phyloP scores from a whole-genome alignment of 2,888 invertebrate genomes.

The Oscheius sp. region DNA sequence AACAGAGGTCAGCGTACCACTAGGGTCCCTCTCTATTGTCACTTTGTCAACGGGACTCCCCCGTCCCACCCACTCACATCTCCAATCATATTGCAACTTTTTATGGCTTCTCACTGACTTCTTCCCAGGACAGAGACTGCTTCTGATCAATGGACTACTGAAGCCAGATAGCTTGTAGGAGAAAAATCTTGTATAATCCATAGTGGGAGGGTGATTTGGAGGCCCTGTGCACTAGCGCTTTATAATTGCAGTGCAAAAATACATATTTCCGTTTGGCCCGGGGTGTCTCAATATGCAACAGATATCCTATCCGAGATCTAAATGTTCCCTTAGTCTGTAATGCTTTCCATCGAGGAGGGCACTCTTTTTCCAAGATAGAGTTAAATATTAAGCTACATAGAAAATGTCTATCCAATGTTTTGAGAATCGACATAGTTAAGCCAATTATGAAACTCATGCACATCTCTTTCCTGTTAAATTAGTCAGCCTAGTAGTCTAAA shows the following conservation, averaged over 20 bases:
- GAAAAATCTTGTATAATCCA: too few relatives aligned
- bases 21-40: conserved; percentile 1
- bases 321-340: background rate
- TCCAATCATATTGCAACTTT: conserved; percentile 7
- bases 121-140: too few relatives aligned
- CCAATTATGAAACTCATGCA: background rate
- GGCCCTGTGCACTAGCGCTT: background rate
- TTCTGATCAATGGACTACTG: too few relatives aligned
- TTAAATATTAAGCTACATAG: background rate
- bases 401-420: background rate
- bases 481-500: too few relatives aligned
- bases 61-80: conserved; percentile 1
- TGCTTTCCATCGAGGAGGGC: too few relatives aligned
- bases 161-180: too few relatives aligned
- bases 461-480: background rate
- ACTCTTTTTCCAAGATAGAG: background rate
- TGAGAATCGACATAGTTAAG: background rate
- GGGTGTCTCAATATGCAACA: background rate
- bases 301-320: background rate
- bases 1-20: conserved; percentile 18
- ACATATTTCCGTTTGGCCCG: conserved; percentile 7
- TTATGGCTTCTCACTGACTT: conserved; percentile 19
- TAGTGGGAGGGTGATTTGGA: conserved; percentile 10
- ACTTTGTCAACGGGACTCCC: background rate
- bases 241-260: conserved; percentile 18